phyloP scores from a whole-genome alignment of 2,113 vertebrate genomes.

The Alligator mississippiensis region DNA sequence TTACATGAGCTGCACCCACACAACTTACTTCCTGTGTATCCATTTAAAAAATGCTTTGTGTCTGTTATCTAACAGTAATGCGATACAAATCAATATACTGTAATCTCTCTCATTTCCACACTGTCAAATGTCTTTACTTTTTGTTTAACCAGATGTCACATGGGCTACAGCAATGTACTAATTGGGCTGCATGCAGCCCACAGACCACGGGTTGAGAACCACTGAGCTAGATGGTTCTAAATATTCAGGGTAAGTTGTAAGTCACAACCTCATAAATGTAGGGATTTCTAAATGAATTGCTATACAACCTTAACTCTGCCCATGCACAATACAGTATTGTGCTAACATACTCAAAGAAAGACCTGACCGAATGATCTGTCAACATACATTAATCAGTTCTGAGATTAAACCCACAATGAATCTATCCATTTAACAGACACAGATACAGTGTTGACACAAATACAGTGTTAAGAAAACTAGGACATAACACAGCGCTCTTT shows the following conservation, averaged over 20 bases:
- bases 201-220: too few species aligned
- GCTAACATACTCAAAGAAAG: not conserved
- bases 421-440: not conserved
- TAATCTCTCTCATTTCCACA: too few species aligned
- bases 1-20: too few species aligned
- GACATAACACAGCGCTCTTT: not conserved
- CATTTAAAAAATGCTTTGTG: too few species aligned
- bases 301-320: not conserved
- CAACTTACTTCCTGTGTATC: too few species aligned
- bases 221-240: constrained; percentile 7
- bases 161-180: too few species aligned
- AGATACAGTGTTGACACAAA: too few species aligned
- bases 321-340: not conserved
- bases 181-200: too few species aligned
- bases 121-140: too few species aligned
- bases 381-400: not conserved
- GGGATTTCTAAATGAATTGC: not conserved
- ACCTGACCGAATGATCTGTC: not conserved
- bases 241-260: not conserved
- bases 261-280: not conserved
- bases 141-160: too few species aligned
- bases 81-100: too few species aligned
- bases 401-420: not conserved
- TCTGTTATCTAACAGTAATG: too few species aligned
- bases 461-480: not conserved